Base-by-base conservation (phyloP, 92 coral and sea anemone genomes). In the Virgularia gustaviana region DNA sequence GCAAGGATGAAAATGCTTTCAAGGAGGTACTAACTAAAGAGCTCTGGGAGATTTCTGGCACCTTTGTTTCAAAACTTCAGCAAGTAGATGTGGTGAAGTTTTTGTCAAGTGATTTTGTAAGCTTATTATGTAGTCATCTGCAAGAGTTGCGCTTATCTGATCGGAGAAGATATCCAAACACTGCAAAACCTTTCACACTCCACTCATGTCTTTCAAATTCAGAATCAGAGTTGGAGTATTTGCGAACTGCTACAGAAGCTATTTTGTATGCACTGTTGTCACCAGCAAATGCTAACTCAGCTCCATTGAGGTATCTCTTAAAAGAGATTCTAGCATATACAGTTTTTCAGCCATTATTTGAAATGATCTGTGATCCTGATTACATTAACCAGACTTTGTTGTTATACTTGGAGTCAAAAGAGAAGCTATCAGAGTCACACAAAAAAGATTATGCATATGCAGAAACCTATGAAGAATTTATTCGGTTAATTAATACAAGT, bases 361-460 rank as follows among this genome's bases (percentile, higher is more conserved):
- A 92, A 49, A 81, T 83, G 87, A 70, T 92, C 32, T 92, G 98
- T 79, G 98, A 92, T 64, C 98, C 98, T 31, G 96, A 92, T 78
- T 92, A 92, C 66, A 92, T 92, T 16, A 86, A 92, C 54, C 92
- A 92, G 63, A 89, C 96, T 13, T 77, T 92, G 60, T 71, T 92
- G 33, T 77, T 83, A 45, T 89, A 92, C 28, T 70, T 92, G 57
- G 98, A 92, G 49, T 87, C 98, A 3, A 92, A 83, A 49, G 96
- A 92, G 63, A 89, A 91, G 1, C 78, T 92, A 23, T 63, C 98
- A 10, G 98, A 89, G 18, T 83, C 90, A 45, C 98, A 92, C 73
- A 92, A 92, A 75, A 95, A 91, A 61, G 94, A 95, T 11, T 92
- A 92, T 86, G 98, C 98, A 15, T 92, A 92, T 87, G 98, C 98